phyloP scores from a whole-genome alignment of 2,888 invertebrate species.

The Tenthredo scrophulariae region DNA sequence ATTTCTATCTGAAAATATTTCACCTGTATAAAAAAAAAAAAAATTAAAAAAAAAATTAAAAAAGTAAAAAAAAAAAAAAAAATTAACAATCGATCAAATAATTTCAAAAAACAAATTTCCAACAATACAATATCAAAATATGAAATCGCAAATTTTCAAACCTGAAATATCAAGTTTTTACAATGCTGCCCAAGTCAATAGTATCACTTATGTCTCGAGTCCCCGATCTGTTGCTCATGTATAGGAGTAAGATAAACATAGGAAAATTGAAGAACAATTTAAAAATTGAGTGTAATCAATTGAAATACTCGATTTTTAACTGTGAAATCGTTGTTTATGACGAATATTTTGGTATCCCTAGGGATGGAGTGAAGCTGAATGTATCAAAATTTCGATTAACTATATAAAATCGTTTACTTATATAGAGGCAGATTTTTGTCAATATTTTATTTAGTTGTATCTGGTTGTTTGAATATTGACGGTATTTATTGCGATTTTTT shows the following conservation, averaged over 20 bases:
- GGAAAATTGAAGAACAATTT: neutral
- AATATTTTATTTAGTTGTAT: slow-evolving; percentile 3
- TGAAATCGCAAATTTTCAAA: neutral
- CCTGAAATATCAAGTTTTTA: neutral
- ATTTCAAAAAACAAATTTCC: slow-evolving; percentile 8
- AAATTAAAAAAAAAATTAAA: neutral
- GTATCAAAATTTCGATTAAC: neutral
- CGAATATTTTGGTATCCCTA: neutral
- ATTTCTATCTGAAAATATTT: neutral
- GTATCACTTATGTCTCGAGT: neutral
- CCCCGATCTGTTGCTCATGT: neutral
- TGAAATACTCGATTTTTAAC: neutral
- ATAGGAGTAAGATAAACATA: neutral
- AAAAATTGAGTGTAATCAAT: neutral
- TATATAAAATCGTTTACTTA: neutral
- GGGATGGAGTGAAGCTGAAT: neutral
- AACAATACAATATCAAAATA: neutral
- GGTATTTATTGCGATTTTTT: slow-evolving; percentile 14
- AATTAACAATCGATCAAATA: neutral
- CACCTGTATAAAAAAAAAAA: neutral
- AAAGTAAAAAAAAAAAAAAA: neutral
- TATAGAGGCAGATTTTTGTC: neutral
- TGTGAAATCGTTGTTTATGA: neutral
- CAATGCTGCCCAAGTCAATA: neutral
- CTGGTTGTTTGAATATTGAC: slow-evolving; percentile 32